Base-by-base conservation (phyloP, 2,888 invertebrate species). In the Perizoma affinitatum region DNA sequence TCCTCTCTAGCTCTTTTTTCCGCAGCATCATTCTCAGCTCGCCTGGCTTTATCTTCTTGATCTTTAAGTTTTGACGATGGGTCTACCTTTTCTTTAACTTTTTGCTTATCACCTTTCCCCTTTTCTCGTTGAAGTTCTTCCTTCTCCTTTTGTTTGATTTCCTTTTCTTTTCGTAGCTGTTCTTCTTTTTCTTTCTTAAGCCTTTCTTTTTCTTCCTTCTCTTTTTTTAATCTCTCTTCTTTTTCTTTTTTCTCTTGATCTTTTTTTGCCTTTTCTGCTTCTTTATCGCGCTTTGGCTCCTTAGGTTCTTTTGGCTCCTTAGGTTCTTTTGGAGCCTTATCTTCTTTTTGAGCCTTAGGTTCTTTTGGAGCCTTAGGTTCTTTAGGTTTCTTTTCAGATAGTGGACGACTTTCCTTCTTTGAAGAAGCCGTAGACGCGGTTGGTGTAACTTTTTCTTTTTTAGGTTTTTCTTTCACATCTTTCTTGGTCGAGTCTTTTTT, bases 101-200 rank as follows among this genome's bases (percentile, higher is more conserved):
- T 49, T 44, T 38, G 44, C 11, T 48, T 58, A 38, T 40, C 10
- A 9, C 11, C 53, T 45, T 49, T 50, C 10, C 8, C 56, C 9
- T 50, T 50, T 35, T 44, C 34, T 7, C 9, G 54, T n/a, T n/a
- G n/a, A n/a, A n/a, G n/a, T 38, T 57, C 51, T 34, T 22, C 22
- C 22, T 22, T 22, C 22, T 22, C 22, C 22, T 34, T 44, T 50
- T 52, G 41, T 44, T 65, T 62, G 42, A 43, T 49, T 35, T 61
- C 48, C 11, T 49, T 59, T 53, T 63, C 33, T 48, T 36, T 59
- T 35, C 22, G 52, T 42, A 47, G 47, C 47, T 45, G 40, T 41
- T 54, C 65, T 57, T 62, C 71, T 66, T 63, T 74, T 63, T 42
- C 43, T 42, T 43, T 55, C 36, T 61, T 58, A 5, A 43, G 38